Conservation (phyloP, 2,888 invertebrate species). For the Lithosia quadra region DNA sequence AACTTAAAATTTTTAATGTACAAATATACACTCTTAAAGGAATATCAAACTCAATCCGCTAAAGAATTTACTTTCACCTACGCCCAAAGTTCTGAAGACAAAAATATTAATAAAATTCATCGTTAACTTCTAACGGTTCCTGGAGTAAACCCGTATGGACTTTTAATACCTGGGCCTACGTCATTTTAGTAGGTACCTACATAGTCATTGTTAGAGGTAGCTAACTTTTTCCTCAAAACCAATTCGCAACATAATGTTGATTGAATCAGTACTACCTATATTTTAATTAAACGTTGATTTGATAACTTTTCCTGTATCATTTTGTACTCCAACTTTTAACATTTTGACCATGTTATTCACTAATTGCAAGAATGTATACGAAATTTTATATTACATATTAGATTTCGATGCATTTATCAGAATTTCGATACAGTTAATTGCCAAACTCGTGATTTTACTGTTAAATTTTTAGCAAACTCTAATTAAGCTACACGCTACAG, state of each 20-base stretch:
- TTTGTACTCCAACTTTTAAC: neutral
- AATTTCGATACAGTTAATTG: neutral
- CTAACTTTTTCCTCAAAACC: constrained; percentile 40
- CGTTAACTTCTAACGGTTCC: no score
- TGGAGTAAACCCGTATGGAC: constrained; percentile 14
- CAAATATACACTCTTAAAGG: no score
- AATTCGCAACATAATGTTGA: constrained; percentile 25
- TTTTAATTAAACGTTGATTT: neutral
- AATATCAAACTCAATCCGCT: no score
- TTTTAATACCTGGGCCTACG: constrained; percentile 28
- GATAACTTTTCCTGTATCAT: neutral
- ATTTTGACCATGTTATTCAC: neutral
- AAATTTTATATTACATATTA: neutral
- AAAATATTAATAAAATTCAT: no score
- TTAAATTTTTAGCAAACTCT: neutral
- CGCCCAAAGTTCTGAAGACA: no score
- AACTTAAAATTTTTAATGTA: no score
- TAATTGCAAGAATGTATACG: neutral
- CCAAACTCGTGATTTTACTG: neutral
- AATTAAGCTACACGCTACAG: neutral
- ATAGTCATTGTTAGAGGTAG: constrained; percentile 34
- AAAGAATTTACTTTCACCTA: no score
- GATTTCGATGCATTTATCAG: neutral
- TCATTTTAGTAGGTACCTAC: constrained; percentile 25
- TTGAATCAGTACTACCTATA: neutral